Conservation (phyloP, 2,113 vertebrate genomes). For the Trematocara variabile region DNA sequence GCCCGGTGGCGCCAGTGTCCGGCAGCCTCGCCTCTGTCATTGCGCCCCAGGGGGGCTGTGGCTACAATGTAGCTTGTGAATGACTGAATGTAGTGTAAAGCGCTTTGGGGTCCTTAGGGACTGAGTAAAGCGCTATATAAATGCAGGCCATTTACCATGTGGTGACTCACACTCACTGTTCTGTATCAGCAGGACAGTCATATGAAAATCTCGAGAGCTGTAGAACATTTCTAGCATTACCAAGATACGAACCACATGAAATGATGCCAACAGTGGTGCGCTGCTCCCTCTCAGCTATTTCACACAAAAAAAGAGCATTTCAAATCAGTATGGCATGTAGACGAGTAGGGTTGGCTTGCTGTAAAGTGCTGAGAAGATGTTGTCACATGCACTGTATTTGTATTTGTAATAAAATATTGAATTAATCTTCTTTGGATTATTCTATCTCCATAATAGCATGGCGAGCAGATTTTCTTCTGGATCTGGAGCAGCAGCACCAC, state of each 20-base stretch:
- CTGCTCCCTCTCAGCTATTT: not conserved
- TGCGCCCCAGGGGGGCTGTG: no score
- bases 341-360: fast-evolving
- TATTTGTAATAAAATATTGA: not conserved
- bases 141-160: no score
- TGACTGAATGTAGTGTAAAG: no score
- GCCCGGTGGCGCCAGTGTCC: no score
- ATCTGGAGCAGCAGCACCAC: not conserved
- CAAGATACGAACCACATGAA: not conserved
- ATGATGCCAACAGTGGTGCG: not conserved
- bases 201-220: not conserved
- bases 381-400: fast-evolving
- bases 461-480: not conserved
- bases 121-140: no score
- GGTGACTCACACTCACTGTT: not conserved
- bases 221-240: not conserved
- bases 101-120: no score
- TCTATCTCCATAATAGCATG: not conserved
- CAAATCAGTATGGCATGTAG: not conserved
- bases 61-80: no score
- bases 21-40: no score
- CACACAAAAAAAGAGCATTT: not conserved
- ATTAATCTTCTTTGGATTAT: not conserved
- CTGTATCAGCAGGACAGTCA: not conserved
- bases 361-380: not conserved